Base-by-base conservation (phyloP, 2,113 vertebrate species). In the Erythrolamprus reginae region DNA sequence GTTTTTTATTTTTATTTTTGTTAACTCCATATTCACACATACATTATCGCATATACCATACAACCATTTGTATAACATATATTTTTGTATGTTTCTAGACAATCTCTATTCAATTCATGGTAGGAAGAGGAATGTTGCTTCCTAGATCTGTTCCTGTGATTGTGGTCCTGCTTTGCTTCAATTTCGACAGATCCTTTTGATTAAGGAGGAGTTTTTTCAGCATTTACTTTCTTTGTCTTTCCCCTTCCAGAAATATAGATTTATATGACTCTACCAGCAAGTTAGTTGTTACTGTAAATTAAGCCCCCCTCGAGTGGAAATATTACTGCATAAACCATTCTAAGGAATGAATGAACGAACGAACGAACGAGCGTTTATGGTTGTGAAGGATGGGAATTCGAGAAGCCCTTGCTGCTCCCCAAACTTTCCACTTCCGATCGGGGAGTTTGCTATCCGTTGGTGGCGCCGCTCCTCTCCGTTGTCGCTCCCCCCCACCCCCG, bases 381-480 rank as follows among this genome's bases (percentile, higher is more conserved):
- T 45, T 33, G 28, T 33, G 21, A 38, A 48, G 48, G n/a, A 38
- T 91, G 10, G 1, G 12, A 88, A 65, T 33, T 48, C 19, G 61
- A 6, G 48, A 10, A 28, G 9, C 61, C 51, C 1, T 19, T 9
- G 23, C 50, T 28, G n/a, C 45, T 7, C 52, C 88, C 42, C 82
- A 89, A 45, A 89, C 38, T 89, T 56, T 47, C 70, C 12, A 1
- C 15, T n/a, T 12, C 26, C n/a, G 77, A 3, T 19, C n/a, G 4
- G 55, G 7, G 84, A 56, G 84, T 26, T 13, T 24, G 45, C 28
- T 55, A 12, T 17, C 85, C 17, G 42, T 56, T 52, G 88, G 91
- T 48, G 92, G 92, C 91, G 87, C 52, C 3, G n/a, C n/a, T 42
- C 90, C 55, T 19, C 26, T 26, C 19, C 87, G 10, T 13, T n/a